Conservation (phyloP, 2,888 invertebrate species). For the Drosophila gaucha region DNA sequence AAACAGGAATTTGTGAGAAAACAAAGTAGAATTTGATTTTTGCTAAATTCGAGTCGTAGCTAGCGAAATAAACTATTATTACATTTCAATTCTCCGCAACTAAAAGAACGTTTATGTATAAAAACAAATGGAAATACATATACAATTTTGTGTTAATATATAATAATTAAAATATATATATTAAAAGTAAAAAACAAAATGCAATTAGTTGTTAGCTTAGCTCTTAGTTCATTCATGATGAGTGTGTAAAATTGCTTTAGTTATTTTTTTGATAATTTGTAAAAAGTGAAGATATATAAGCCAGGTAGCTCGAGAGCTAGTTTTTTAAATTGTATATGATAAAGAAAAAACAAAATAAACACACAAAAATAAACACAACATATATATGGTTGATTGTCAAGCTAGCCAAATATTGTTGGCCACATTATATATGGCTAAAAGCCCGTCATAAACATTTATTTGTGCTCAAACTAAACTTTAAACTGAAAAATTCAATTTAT, state of each 20-base stretch:
- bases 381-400: constrained; percentile 54
- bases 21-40: constrained; percentile 20
- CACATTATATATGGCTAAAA: constrained; percentile 8
- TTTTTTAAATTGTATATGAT: constrained; percentile 71
- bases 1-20: constrained; percentile 8
- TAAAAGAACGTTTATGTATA: constrained; percentile 24
- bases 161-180: constrained; percentile 10
- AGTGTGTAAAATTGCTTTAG: constrained; percentile 69
- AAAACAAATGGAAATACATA: constrained; percentile 17
- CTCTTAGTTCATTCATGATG: constrained; percentile 52
- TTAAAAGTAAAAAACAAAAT: constrained; percentile 40
- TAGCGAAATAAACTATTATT: constrained; percentile 45
- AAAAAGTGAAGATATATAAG: constrained; percentile 50
- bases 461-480: background rate
- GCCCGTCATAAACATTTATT: background rate
- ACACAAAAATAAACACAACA: constrained; percentile 7
- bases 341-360: constrained; percentile 21
- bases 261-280: constrained; percentile 75
- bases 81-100: constrained; percentile 27
- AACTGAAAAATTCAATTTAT: constrained; percentile 2
- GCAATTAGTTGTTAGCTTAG: constrained; percentile 64
- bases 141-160: constrained; percentile 37
- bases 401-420: constrained; percentile 52
- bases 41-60: constrained; percentile 46
- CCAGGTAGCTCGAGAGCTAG: constrained; percentile 51